Conservation (phyloP, 2,797 vertebrate genomes). For the Octomys mimax region DNA sequence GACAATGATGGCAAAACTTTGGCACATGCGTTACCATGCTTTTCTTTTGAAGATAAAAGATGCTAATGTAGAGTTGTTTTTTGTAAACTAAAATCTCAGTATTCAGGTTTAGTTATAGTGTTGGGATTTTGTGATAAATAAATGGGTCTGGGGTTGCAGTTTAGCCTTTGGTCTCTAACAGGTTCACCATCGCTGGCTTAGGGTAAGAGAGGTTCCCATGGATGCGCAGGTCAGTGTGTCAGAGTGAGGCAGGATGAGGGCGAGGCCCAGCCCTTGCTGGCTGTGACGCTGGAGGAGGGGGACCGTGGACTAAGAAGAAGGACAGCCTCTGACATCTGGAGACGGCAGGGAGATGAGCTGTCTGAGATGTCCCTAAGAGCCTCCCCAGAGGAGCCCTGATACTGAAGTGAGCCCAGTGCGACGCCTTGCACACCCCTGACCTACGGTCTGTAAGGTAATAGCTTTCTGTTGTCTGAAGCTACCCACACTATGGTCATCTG, state of each 20-base stretch:
- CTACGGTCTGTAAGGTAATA: background rate
- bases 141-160: background rate
- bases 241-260: background rate
- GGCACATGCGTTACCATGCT: background rate
- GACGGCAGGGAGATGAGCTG: background rate
- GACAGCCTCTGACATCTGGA: background rate
- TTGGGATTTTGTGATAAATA: background rate
- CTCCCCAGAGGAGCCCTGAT: background rate
- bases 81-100: background rate
- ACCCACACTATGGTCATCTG: background rate
- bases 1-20: background rate
- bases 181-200: background rate
- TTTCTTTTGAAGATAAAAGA: background rate
- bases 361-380: background rate
- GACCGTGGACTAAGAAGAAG: background rate
- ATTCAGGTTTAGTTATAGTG: background rate
- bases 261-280: background rate
- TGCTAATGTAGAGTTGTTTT: background rate
- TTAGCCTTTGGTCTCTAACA: background rate
- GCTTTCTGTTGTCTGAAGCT: background rate
- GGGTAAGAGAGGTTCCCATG: background rate
- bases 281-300: background rate
- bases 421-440: background rate
- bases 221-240: background rate
- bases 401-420: background rate